A percentile compares a stretch with the other conserved stretches of the same genome.
phyloP scores from a whole-genome alignment of 2,797 vertebrate species.

The Tauraco hartlaubi region DNA sequence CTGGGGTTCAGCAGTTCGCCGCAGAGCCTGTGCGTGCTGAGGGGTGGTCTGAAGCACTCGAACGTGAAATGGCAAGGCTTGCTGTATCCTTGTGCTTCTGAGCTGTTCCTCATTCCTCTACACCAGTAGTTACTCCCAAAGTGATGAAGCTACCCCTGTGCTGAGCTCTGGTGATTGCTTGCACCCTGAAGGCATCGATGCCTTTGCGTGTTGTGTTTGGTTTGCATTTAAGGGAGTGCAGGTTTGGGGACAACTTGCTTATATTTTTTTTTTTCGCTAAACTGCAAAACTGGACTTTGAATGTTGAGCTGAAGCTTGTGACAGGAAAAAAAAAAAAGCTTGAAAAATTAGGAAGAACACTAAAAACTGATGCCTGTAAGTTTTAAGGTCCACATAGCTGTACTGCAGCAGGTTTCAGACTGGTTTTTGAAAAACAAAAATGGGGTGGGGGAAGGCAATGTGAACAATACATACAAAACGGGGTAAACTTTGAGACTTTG shows the following conservation, averaged over 20 bases:
- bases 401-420: not conserved
- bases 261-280: not conserved
- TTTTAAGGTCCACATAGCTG: not conserved
- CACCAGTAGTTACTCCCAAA: not conserved
- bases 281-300: not conserved
- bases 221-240: not conserved
- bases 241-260: not conserved
- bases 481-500: conserved; percentile 37
- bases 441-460: not conserved
- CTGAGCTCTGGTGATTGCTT: not conserved
- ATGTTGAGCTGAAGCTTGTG: not conserved
- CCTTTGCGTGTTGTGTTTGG: fast-evolving
- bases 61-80: not conserved
- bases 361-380: not conserved
- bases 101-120: not conserved
- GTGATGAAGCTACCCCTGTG: not conserved
- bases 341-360: not conserved
- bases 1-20: not conserved
- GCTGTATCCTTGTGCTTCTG: not conserved
- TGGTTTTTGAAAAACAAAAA: not conserved
- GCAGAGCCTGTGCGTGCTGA: fast-evolving
- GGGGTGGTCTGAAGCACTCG: not conserved
- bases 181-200: fast-evolving
- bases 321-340: fast-evolving
- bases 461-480: conserved; percentile 14